A percentile compares a stretch with the other conserved stretches of the same genome.
Evolutionary conservation across 2,888 invertebrate genomes (phyloP).

Genomic region (Tenthredo scrophulariae): DNA sequence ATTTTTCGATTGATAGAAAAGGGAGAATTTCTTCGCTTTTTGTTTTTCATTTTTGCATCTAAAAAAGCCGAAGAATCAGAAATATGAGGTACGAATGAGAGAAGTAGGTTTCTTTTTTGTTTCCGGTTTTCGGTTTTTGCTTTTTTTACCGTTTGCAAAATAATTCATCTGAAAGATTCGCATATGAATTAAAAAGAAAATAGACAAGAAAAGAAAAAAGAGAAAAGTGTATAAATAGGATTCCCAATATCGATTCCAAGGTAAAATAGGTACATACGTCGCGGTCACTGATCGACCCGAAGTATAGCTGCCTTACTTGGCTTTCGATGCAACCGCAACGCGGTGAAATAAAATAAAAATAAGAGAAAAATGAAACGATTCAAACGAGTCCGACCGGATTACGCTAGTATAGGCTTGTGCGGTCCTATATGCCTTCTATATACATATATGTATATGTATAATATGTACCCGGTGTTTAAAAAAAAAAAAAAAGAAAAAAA

Average conservation of each 20-base stretch:
- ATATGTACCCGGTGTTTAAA: not conserved
- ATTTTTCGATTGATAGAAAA: too few species aligned
- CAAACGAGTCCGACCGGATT: conserved; percentile 46
- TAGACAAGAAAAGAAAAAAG: not conserved
- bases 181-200: not conserved
- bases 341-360: not conserved
- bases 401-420: not conserved
- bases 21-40: too few species aligned
- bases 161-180: too few species aligned
- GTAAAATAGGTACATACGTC: not conserved
- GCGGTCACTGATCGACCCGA: conserved; percentile 10
- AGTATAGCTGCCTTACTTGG: conserved; percentile 37
- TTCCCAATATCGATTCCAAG: not conserved
- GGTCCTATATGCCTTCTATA: not conserved
- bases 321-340: conserved; percentile 16
- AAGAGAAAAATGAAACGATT: conserved; percentile 32
- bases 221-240: not conserved
- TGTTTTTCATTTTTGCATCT: too few species aligned
- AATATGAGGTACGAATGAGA: too few species aligned
- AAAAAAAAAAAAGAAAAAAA: not conserved
- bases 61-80: too few species aligned
- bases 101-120: too few species aligned
- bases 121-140: too few species aligned
- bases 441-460: too few species aligned
- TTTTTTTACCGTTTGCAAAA: too few species aligned